phyloP scores from a whole-genome alignment of 2,888 invertebrate species.

The Petrolisthes manimaculis region DNA sequence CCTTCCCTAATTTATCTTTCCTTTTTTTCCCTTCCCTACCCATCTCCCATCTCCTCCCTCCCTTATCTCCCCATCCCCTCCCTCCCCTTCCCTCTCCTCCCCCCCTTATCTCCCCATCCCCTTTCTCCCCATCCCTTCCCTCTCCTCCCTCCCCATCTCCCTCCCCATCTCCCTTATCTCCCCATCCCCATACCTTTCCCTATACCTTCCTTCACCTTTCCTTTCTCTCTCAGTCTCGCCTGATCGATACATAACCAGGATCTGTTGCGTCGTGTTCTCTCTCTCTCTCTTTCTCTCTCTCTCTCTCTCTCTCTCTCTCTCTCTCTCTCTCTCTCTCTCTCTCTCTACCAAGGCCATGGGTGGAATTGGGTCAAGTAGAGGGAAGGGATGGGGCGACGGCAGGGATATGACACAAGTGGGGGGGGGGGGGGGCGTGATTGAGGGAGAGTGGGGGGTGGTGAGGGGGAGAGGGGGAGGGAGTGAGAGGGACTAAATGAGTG shows the following conservation, averaged over 20 bases:
- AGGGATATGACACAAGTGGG: no score
- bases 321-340: no score
- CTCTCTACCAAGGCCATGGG: no score
- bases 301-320: background rate
- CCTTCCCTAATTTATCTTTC: background rate
- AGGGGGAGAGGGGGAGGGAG: no score
- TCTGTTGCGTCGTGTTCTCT: no score
- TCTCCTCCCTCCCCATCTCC: background rate
- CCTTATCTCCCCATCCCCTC: constrained; percentile 5
- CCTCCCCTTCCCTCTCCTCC: background rate
- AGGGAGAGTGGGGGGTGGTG: no score
- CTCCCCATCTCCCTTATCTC: background rate
- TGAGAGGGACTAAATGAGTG: no score
- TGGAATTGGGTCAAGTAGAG: no score
- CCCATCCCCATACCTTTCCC: background rate
- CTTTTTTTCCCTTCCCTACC: background rate
- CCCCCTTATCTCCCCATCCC: background rate
- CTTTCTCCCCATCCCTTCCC: background rate
- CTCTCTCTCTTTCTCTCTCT: background rate
- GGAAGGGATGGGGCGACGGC: no score
- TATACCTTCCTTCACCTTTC: background rate
- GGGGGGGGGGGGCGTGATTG: no score
- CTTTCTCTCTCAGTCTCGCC: no score
- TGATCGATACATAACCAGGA: no score
- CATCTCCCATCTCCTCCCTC: background rate